These are phyloP conservation scores for Strigamia maritima DNA, from an alignment of 2,888 invertebrate species.

Conservation along the genomic window DNA sequence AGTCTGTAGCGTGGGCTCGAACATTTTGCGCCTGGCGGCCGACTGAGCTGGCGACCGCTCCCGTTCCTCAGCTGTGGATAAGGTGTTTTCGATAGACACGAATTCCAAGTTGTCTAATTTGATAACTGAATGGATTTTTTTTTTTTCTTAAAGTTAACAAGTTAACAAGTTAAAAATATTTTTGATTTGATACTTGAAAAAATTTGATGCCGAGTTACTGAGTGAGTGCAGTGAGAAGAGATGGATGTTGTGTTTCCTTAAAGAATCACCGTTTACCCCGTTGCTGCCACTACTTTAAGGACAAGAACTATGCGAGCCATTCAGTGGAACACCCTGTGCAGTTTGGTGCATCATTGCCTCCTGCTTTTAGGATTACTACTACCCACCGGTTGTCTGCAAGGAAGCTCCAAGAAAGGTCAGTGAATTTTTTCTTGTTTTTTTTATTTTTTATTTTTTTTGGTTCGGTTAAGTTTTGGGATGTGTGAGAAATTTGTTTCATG, in stretches of 20 bases:
- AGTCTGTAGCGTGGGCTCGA: background rate
- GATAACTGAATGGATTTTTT: background rate
- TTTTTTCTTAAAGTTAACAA: too few species aligned
- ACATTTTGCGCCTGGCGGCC: constrained; percentile 13
- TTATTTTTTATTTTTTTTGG: background rate
- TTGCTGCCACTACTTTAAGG: background rate
- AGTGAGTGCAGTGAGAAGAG: constrained; percentile 7
- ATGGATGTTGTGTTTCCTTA: background rate
- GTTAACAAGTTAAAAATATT: too few species aligned
- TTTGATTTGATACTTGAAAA: background rate
- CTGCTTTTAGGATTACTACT: constrained; percentile 16
- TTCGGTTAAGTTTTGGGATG: background rate
- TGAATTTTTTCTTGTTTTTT: background rate
- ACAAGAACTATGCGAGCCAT: constrained; percentile 23
- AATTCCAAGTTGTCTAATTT: background rate
- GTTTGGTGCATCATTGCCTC: constrained; percentile 24
- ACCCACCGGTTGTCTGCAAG: background rate
- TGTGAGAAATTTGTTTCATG: background rate
- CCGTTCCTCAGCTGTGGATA: background rate
- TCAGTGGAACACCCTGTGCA: constrained; percentile 12
- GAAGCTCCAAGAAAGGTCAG: constrained; percentile 13
- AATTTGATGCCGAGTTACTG: background rate
- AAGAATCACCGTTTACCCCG: background rate
- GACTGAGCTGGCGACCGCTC: background rate
- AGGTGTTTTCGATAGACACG: constrained; percentile 11